Evolutionary conservation across 2,113 vertebrate species (phyloP).

Genomic region (Paralichthys olivaceus): DNA sequence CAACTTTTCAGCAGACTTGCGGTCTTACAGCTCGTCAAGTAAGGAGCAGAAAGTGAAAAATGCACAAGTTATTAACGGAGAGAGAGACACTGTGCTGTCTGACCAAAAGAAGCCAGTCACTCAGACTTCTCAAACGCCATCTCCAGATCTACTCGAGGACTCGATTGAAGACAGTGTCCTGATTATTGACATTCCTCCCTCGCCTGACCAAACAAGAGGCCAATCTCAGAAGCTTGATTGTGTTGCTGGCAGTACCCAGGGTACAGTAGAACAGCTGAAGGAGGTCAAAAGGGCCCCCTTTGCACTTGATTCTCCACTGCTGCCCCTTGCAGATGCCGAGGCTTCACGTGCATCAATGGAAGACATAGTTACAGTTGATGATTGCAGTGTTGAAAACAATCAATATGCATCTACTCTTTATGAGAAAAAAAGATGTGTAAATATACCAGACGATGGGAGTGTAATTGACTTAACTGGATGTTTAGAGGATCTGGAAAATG

Average conservation of each 20-base stretch:
- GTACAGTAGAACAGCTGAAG: neutral
- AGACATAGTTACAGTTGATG: neutral
- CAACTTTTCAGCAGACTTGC: slow-evolving; percentile 81
- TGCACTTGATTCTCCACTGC: slow-evolving; percentile 4
- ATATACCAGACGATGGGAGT: slow-evolving; percentile 7
- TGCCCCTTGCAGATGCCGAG: neutral
- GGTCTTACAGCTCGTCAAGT: slow-evolving; percentile 56
- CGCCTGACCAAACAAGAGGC: slow-evolving; percentile 53
- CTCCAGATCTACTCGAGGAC: slow-evolving; percentile 57
- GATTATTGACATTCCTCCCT: slow-evolving; percentile 77
- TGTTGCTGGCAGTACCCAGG: neutral
- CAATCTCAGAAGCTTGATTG: slow-evolving; percentile 21
- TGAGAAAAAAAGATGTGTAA: neutral
- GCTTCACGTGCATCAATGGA: neutral
- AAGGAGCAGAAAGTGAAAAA: slow-evolving; percentile 56
- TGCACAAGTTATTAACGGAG: slow-evolving; percentile 33
- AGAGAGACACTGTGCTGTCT: neutral
- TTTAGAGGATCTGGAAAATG: slow-evolving; percentile 56
- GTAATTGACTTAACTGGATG: slow-evolving; percentile 52
- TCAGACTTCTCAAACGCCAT: neutral
- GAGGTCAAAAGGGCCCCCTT: fast-evolving
- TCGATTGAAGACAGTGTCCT: slow-evolving; percentile 78
- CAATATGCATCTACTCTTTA: neutral
- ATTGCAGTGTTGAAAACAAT: neutral
- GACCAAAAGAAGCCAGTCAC: neutral